phyloP scores from a whole-genome alignment of 2,888 invertebrate species.

The Drosophila siamana region DNA sequence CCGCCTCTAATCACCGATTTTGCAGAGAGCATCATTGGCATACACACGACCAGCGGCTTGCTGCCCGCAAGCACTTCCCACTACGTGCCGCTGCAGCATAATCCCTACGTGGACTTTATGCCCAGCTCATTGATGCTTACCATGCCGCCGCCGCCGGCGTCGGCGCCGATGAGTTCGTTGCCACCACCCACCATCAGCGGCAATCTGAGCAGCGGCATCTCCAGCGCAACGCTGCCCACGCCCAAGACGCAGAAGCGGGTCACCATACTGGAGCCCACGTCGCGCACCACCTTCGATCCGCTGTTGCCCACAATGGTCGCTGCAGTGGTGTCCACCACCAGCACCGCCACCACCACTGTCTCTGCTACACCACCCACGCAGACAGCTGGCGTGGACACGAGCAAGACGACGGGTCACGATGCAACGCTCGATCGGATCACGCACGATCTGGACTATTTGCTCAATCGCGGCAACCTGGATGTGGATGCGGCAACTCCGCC shows the following conservation, averaged over 20 bases:
- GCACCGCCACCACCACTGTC: conserved; percentile 53
- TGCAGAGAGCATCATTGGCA: conserved; percentile 85
- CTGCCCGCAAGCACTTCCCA: conserved; percentile 59
- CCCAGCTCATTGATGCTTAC: conserved; percentile 64
- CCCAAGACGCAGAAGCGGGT: conserved; percentile 85
- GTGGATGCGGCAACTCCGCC: conserved; percentile 58
- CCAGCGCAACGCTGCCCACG: conserved; percentile 68
- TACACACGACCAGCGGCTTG: conserved; percentile 78
- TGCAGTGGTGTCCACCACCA: conserved; percentile 67
- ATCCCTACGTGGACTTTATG: conserved; percentile 79
- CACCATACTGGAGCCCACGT: conserved; percentile 84
- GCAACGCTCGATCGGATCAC: conserved; percentile 92
- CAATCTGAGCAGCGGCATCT: conserved; percentile 56
- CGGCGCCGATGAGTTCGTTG: conserved; percentile 24
- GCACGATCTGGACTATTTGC: conserved; percentile 92
- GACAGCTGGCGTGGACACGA: conserved; percentile 38
- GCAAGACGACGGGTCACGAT: conserved; percentile 37
- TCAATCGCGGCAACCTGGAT: conserved; percentile 87
- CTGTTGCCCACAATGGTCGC: conserved; percentile 82
- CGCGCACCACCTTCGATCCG: conserved; percentile 83
- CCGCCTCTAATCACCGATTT: conserved; percentile 15
- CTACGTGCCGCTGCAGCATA: conserved; percentile 76
- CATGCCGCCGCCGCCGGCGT: conserved; percentile 56
- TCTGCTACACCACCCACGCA: conserved; percentile 52
- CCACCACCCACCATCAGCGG: conserved; percentile 71